Conservation (phyloP, 2,888 invertebrate species). For the Slavum lentiscoides region DNA sequence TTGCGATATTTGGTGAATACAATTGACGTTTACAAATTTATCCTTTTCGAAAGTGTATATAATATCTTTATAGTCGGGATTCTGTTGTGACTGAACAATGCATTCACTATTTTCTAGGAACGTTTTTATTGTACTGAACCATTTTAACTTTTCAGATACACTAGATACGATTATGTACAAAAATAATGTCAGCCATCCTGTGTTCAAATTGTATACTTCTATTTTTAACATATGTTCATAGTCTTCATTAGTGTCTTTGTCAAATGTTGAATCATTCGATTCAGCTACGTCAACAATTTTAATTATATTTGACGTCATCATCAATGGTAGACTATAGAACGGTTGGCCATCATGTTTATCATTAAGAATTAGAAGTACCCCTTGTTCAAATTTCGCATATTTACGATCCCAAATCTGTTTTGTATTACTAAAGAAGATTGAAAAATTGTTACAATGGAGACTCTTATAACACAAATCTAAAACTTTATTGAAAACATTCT, state of each 20-base stretch:
- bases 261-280: conserved; percentile 42
- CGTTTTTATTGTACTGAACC: conserved; percentile 43
- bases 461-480: too few species aligned
- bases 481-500: neutral
- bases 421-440: conserved; percentile 21
- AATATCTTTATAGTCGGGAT: conserved; percentile 48
- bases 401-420: conserved; percentile 50
- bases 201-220: conserved; percentile 41
- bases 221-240: conserved; percentile 50
- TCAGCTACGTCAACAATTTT: conserved; percentile 37
- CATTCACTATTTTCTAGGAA: conserved; percentile 38
- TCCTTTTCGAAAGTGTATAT: conserved; percentile 47
- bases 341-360: conserved; percentile 34
- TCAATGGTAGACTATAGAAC: conserved; percentile 33
- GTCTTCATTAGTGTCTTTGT: conserved; percentile 45
- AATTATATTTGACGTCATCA: conserved; percentile 33
- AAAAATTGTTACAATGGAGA: neutral
- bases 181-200: conserved; percentile 42
- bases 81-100: conserved; percentile 13
- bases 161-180: conserved; percentile 44
- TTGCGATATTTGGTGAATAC: conserved; percentile 49
- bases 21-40: conserved; percentile 40
- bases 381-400: conserved; percentile 37
- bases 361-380: conserved; percentile 22
- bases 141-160: conserved; percentile 48